phyloP scores from a whole-genome alignment of 2,888 invertebrate species.

The Lathronympha strigana region DNA sequence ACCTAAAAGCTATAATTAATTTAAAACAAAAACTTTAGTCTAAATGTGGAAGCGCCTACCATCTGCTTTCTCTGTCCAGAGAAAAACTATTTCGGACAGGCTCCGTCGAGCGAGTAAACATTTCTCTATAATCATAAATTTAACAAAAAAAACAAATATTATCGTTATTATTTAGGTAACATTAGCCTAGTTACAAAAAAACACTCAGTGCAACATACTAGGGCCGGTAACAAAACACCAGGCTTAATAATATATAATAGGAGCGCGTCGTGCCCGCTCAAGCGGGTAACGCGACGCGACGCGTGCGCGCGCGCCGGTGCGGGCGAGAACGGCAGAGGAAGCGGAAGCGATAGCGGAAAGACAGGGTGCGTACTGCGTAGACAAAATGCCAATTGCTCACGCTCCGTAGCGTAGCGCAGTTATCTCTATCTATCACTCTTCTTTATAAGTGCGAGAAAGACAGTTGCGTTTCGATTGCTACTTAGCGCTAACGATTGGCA shows the following conservation, averaged over 20 bases:
- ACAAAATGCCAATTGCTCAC: no score
- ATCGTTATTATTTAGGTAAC: conserved; percentile 12
- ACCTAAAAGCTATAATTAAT: background rate
- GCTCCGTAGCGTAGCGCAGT: no score
- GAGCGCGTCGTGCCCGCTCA: conserved; percentile 68
- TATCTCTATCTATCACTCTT: no score
- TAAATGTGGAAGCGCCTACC: background rate
- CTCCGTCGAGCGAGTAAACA: background rate
- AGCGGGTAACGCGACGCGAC: conserved; percentile 71
- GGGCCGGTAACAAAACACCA: conserved; percentile 58
- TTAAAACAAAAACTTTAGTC: background rate
- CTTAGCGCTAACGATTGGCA: no score
- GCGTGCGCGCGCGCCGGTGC: conserved; percentile 49
- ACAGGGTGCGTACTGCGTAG: no score
- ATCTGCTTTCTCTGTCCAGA: background rate
- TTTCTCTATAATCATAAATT: conserved; percentile 1
- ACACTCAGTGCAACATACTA: conserved; percentile 29
- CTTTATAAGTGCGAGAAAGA: no score
- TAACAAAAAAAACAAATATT: conserved; percentile 8
- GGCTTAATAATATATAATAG: conserved; percentile 67
- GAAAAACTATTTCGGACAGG: conserved; percentile 1
- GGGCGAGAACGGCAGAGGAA: conserved; percentile 44
- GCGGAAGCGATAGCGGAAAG: background rate
- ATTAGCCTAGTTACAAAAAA: conserved; percentile 15
- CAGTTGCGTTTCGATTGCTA: no score